phyloP scores from a whole-genome alignment of 2,797 vertebrate species.

The Coreius guichenoti region DNA sequence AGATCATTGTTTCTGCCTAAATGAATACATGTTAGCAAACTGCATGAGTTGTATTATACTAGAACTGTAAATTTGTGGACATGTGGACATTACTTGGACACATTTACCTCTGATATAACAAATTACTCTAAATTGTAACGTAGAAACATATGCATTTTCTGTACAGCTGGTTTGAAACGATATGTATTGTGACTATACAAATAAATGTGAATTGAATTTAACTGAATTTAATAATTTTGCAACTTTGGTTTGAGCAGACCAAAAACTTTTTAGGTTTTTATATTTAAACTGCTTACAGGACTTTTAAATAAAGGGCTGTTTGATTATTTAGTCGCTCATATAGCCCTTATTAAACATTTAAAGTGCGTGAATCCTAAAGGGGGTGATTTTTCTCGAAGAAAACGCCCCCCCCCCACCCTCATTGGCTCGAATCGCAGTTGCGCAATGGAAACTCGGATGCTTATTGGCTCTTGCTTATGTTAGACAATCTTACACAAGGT shows the following conservation, averaged over 20 bases:
- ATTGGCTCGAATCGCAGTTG: constrained; percentile 4
- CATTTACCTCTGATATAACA: background rate
- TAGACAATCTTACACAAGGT: constrained; percentile 57
- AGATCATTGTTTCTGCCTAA: background rate
- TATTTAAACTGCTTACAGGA: too few species aligned
- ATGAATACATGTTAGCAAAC: background rate
- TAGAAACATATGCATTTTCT: background rate
- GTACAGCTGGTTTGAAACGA: background rate
- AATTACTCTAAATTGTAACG: background rate
- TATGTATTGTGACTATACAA: background rate
- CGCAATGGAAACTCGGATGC: background rate
- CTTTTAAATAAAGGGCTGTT: background rate
- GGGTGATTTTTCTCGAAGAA: fast-evolving
- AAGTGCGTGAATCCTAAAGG: background rate
- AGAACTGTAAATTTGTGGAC: too few species aligned
- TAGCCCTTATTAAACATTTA: background rate
- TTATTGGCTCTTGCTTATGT: constrained; percentile 66
- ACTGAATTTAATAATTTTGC: background rate
- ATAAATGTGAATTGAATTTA: background rate
- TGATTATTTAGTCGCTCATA: background rate
- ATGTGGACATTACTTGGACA: background rate
- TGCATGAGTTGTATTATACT: background rate
- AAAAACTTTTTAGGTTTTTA: background rate
- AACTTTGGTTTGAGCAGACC: background rate
- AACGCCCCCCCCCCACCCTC: background rate